phyloP scores from a whole-genome alignment of 2,888 invertebrate species.

The Monopis laevigella region DNA sequence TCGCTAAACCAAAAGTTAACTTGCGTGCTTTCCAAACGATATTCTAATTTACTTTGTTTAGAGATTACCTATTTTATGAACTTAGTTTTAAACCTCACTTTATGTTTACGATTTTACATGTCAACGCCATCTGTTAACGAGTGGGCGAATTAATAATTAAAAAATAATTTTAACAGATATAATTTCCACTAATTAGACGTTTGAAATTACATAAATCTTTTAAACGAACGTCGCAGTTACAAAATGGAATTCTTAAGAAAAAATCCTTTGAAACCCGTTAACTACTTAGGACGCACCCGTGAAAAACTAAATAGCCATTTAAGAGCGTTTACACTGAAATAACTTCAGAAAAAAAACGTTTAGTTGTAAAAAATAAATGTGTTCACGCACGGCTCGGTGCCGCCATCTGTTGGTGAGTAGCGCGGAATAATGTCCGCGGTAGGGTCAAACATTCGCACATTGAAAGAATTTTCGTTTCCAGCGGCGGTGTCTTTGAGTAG shows the following conservation, averaged over 20 bases:
- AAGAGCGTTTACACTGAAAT: conserved; percentile 57
- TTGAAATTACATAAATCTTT: too few species aligned
- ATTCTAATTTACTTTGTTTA: conserved; percentile 8
- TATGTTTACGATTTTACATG: too few species aligned
- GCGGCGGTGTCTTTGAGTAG: conserved; percentile 55
- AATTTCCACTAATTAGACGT: too few species aligned
- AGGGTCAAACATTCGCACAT: conserved; percentile 46
- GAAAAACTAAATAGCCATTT: conserved; percentile 60
- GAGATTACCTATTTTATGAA: conserved; percentile 8
- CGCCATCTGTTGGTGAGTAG: conserved; percentile 62
- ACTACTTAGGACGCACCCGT: too few species aligned
- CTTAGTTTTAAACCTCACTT: conserved; percentile 3
- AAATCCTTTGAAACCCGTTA: too few species aligned
- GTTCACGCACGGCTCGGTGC: neutral
- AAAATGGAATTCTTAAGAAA: too few species aligned
- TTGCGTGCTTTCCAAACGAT: conserved; percentile 8
- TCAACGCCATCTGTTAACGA: too few species aligned
- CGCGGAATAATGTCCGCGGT: conserved; percentile 24
- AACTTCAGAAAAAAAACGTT: conserved; percentile 23
- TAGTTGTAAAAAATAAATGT: conserved; percentile 6
- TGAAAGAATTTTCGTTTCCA: conserved; percentile 49
- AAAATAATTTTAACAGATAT: too few species aligned
- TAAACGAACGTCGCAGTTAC: too few species aligned
- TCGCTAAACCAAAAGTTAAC: conserved; percentile 10
- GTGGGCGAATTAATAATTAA: too few species aligned